Evolutionary conservation across 2,888 invertebrate species (phyloP).

Genomic region (Clitarchus hookeri): DNA sequence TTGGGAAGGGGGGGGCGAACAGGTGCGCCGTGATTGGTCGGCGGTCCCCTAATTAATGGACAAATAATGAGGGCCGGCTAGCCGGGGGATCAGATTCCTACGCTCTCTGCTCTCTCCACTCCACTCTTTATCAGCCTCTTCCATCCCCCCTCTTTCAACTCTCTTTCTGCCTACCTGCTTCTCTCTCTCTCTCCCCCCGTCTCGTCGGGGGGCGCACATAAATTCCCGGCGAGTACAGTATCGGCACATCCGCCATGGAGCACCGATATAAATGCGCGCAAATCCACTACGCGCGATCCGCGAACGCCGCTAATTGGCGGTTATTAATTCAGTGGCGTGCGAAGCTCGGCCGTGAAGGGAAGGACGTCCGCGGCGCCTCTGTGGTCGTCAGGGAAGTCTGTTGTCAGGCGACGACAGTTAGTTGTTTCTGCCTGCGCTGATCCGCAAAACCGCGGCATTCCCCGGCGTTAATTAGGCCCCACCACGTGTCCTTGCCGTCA

Average conservation of each 20-base stretch:
- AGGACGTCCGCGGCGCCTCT: background rate
- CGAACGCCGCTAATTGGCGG: background rate
- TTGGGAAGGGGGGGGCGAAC: background rate
- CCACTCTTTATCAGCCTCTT: background rate
- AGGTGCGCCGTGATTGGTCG: conserved; percentile 14
- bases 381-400: background rate
- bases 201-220: background rate
- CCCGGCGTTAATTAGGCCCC: background rate
- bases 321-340: conserved; percentile 14
- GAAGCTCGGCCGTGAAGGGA: background rate
- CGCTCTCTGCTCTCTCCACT: background rate
- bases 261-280: background rate
- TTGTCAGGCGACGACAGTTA: background rate
- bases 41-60: background rate
- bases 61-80: background rate
- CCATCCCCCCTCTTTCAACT: background rate
- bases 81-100: background rate
- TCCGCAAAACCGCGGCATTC: background rate
- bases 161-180: background rate
- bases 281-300: background rate
- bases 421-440: background rate
- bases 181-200: background rate
- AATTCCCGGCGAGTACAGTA: background rate
- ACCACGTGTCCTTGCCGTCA: too few relatives aligned
- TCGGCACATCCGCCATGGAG: background rate